These are phyloP conservation scores for Clarias laeviceps DNA, from an alignment of 2,797 vertebrate genomes.

Conservation along the genomic window DNA sequence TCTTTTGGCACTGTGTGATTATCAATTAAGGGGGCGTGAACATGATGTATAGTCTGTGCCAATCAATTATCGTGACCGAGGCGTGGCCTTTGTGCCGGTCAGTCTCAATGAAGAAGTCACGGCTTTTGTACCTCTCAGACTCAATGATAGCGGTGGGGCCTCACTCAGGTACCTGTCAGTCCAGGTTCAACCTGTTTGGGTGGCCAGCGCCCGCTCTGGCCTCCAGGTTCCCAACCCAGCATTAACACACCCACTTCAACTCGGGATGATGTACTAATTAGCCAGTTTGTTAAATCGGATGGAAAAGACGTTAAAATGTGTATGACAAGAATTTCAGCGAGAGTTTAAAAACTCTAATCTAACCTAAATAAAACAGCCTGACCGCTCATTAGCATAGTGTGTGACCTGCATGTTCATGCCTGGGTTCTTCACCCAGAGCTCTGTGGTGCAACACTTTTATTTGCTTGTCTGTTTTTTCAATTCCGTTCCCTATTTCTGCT, in stretches of 20 bases:
- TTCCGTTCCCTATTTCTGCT: background rate
- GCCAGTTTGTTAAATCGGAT: background rate
- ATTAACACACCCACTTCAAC: background rate
- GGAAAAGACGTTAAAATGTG: background rate
- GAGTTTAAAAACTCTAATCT: background rate
- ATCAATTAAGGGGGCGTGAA: background rate
- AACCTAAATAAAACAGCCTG: background rate
- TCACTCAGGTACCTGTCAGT: background rate
- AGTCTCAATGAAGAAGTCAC: background rate
- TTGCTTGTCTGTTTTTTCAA: background rate
- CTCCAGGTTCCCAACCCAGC: background rate
- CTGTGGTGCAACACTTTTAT: background rate
- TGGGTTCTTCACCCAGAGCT: background rate
- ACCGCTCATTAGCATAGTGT: background rate
- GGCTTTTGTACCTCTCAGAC: background rate
- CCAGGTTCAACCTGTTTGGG: too few species aligned
- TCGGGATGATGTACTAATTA: background rate
- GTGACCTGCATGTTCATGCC: too few species aligned
- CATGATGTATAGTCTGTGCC: background rate
- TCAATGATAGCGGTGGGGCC: background rate
- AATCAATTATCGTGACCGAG: background rate
- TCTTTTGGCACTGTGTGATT: background rate
- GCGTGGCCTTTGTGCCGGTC: background rate
- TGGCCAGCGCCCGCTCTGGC: background rate
- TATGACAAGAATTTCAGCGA: too few species aligned